Percentiles rank a stretch among this genome's conserved stretches.
Evolutionary conservation across 1,140 invertebrate genomes (phyloP).

Genomic region (Drosophila pseudoananassae): DNA sequence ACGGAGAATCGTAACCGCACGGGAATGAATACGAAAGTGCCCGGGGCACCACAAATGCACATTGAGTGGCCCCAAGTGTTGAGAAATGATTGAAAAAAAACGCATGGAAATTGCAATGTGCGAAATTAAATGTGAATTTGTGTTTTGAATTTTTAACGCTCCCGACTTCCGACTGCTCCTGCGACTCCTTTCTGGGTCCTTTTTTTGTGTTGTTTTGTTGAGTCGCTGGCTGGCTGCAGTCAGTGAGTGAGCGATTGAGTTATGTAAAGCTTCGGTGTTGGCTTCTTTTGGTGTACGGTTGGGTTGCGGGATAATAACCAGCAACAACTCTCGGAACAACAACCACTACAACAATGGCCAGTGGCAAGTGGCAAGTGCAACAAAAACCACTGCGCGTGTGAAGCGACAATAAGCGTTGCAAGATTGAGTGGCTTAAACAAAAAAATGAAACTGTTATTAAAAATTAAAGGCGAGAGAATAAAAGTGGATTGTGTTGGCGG

Average conservation of each 20-base stretch:
- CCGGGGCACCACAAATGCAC: slow-evolving; percentile 7
- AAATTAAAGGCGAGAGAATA: slow-evolving; percentile 34
- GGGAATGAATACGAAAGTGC: slow-evolving; percentile 23
- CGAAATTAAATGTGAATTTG: slow-evolving; percentile 41
- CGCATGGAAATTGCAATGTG: slow-evolving; percentile 31
- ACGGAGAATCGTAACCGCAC: slow-evolving; percentile 16
- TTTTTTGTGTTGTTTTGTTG: slow-evolving; percentile 27
- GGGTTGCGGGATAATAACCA: slow-evolving; percentile 12
- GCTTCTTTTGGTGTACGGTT: slow-evolving; percentile 28
- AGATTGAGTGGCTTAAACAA: slow-evolving; percentile 35
- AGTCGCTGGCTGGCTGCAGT: slow-evolving; percentile 6
- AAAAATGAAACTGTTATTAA: slow-evolving; percentile 35
- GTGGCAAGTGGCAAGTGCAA: slow-evolving; percentile 1
- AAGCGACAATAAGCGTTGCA: slow-evolving; percentile 41
- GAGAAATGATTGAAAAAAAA: slow-evolving; percentile 54
- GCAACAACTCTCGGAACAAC: slow-evolving; percentile 19
- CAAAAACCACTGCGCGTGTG: slow-evolving; percentile 45
- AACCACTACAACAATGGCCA: slow-evolving; percentile 29
- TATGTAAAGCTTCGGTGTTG: slow-evolving; percentile 68
- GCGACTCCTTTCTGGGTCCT: slow-evolving; percentile 21
- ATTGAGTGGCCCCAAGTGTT: slow-evolving; percentile 14
- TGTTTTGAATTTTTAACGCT: slow-evolving; percentile 61
- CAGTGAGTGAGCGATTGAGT: slow-evolving; percentile 59
- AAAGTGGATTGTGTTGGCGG: slow-evolving; percentile 8
- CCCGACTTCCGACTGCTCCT: slow-evolving; percentile 7